Percentiles rank a stretch among this genome's conserved stretches.
Evolutionary conservation across 2,888 invertebrate species (phyloP).

Genomic region (Acanthopleura granulata): DNA sequence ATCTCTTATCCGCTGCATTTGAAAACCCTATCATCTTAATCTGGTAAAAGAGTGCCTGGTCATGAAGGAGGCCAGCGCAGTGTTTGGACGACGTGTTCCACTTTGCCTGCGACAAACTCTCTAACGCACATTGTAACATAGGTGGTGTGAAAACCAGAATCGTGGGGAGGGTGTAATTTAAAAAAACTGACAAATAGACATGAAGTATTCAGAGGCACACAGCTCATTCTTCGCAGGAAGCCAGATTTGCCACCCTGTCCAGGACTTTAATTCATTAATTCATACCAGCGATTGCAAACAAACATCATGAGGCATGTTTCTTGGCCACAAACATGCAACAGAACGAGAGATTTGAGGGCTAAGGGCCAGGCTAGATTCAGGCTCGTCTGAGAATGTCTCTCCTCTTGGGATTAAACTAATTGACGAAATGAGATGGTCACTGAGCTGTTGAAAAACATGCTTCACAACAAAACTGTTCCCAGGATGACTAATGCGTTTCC

Average conservation of each 20-base stretch:
- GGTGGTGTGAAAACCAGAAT: not conserved
- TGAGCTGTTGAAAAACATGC: slow-evolving; percentile 3
- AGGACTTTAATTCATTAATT: slow-evolving; percentile 5
- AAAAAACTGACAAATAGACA: not conserved
- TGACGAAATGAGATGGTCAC: not conserved
- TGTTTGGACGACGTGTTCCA: not conserved
- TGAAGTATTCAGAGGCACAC: not conserved
- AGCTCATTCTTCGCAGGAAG: not conserved
- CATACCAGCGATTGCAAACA: not conserved
- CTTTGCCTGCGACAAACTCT: not conserved
- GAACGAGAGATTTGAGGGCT: not conserved
- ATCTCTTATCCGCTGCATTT: not conserved
- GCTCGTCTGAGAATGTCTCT: not conserved
- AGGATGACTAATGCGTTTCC: not conserved
- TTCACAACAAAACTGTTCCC: not conserved
- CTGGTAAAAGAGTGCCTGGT: not conserved
- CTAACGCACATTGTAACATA: not conserved
- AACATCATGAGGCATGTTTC: not conserved
- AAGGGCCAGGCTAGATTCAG: not conserved
- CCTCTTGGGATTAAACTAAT: not conserved
- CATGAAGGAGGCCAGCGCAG: not conserved
- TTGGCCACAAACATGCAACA: not conserved
- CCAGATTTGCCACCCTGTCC: not conserved
- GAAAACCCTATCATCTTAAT: not conserved
- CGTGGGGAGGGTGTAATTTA: not conserved